Base-by-base conservation (phyloP, 2,888 invertebrate genomes). In the Junonia oenone region DNA sequence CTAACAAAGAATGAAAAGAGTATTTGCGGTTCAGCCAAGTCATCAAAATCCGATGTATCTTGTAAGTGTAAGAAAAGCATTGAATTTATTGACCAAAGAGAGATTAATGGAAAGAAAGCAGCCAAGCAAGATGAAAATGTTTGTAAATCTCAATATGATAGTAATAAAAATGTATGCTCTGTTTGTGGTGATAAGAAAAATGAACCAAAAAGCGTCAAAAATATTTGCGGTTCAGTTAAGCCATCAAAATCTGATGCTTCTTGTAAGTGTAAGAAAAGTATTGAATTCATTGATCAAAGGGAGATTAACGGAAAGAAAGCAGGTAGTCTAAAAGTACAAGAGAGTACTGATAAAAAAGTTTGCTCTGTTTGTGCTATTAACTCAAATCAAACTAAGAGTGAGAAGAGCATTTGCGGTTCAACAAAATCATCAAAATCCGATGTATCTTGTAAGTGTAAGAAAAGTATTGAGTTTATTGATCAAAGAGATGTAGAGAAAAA, bases 1-100 rank as follows among this genome's bases (percentile, higher is more conserved):
- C 6, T 38, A n/a, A 13, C 37, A 11, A 49, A 33, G 17, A 45
- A 6, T 2, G 19, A 19, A 2, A 13, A 26, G 8, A n/a, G 6
- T 8, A 13, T 26, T 43, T 43, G 27, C 6, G 2, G 1, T 14
- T 46, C 46, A 46, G 14, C 15, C 5, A 11, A 29, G 14, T 14
- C 11, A 29, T 6, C 26, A 26, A 8, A 22, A 43, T 26, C 22
- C 26, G 26, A 26, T 3, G 27, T 19, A 22, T 40, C 38, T 40
- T 40, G 38, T 40, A 40, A 19, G 5, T 47, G 53, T 47, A 6
- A 38, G 17, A 51, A 27, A 46, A 13, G 8, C 40, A 22, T 53
- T 15, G 29, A 53, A 22, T 53, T 53, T 29, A 40, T 53, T 29
- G 45, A 51, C 37, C 53, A 54, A 45, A 48, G 43, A 17, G 43